Evolutionary conservation across 2,113 vertebrate species (phyloP).

Genomic region (Phoenicopterus ruber): DNA sequence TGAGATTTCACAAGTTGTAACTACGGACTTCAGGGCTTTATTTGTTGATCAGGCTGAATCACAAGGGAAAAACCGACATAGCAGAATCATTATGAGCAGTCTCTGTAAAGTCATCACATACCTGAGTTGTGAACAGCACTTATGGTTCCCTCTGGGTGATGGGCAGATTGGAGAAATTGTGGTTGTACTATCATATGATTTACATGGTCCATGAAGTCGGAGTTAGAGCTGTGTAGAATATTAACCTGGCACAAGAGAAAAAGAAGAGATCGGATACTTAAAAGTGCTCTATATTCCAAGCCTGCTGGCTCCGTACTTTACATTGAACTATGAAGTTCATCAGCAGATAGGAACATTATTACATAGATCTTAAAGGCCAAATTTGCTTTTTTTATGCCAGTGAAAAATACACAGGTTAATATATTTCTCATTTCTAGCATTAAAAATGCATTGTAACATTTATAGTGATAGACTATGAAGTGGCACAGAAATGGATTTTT

Average conservation of each 20-base stretch:
- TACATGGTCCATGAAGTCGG: constrained; percentile 76
- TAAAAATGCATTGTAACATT: not conserved
- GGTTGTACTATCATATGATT: constrained; percentile 84
- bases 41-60: not conserved
- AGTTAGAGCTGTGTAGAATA: constrained; percentile 82
- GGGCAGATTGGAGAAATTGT: constrained; percentile 86
- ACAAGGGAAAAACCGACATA: not conserved
- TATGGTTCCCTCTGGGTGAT: constrained; percentile 73
- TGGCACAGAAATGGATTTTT: not conserved
- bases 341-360: not conserved
- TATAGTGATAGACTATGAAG: not conserved
- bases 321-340: not conserved
- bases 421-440: not conserved
- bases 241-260: constrained; percentile 77
- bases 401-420: not conserved
- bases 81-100: not conserved
- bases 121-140: constrained; percentile 78
- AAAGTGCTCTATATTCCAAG: not conserved
- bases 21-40: not conserved
- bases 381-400: not conserved
- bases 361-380: not conserved
- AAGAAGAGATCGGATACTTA: not conserved
- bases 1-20: not conserved
- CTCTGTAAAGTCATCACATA: constrained; percentile 41
- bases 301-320: not conserved